phyloP scores from a whole-genome alignment of 2,113 vertebrate genomes.

The Terrapene triunguis region DNA sequence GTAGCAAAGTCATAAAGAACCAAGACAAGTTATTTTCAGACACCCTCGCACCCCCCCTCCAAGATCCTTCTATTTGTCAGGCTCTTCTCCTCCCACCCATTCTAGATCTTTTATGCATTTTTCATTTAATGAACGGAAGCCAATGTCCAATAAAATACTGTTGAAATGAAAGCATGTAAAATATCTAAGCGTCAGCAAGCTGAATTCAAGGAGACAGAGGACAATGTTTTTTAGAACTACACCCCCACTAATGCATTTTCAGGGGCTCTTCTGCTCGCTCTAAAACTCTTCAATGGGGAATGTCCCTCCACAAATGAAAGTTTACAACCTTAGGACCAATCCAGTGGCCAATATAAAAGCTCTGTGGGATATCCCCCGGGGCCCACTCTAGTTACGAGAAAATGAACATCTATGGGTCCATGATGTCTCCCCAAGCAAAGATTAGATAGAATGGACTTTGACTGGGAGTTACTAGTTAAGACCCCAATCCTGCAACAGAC shows the following conservation, averaged over 20 bases:
- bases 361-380: background rate
- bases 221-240: conserved; percentile 40
- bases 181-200: conserved; percentile 39
- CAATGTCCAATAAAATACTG: conserved; percentile 17
- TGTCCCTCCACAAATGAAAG: conserved; percentile 26
- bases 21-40: background rate
- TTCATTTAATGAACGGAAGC: conserved; percentile 47
- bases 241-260: conserved; percentile 36
- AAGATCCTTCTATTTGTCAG: background rate
- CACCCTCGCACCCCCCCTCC: background rate
- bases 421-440: background rate
- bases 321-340: background rate
- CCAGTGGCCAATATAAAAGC: background rate
- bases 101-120: conserved; percentile 33
- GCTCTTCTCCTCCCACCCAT: conserved; percentile 14
- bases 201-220: conserved; percentile 18
- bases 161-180: conserved; percentile 42
- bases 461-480: background rate
- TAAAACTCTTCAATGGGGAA: background rate
- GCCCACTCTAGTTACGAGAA: background rate
- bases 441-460: background rate
- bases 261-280: background rate
- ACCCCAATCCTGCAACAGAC: background rate
- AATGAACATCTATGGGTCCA: background rate
- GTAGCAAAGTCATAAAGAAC: conserved; percentile 60